These are phyloP conservation scores for Hypselothyrea guttata DNA, from an alignment of 2,888 invertebrate genomes.

Conservation along the genomic window DNA sequence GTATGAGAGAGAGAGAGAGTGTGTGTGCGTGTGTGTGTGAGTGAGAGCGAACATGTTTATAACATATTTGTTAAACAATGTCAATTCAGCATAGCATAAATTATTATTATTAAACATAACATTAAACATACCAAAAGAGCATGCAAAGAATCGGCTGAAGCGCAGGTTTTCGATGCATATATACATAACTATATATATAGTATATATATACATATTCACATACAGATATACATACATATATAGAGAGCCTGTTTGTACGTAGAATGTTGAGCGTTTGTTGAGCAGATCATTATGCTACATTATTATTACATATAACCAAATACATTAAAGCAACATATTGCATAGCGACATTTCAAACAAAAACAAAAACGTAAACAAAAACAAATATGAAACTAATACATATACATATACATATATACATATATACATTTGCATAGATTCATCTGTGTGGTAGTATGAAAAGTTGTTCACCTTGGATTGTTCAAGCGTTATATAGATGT, in stretches of 20 bases:
- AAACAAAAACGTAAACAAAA: too few relatives aligned
- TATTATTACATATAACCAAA: constrained; percentile 1
- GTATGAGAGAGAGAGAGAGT: too few relatives aligned
- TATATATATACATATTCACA: constrained; percentile 27
- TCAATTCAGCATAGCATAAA: constrained; percentile 68
- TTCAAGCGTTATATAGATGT: background rate
- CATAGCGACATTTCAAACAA: too few relatives aligned
- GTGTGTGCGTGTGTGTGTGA: constrained; percentile 10
- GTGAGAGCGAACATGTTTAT: constrained; percentile 1
- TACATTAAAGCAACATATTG: too few relatives aligned
- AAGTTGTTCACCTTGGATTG: background rate
- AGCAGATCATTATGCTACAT: background rate
- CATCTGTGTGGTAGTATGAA: too few relatives aligned
- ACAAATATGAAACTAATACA: background rate
- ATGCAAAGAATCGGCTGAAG: background rate
- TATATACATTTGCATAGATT: too few relatives aligned
- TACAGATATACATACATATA: constrained; percentile 23
- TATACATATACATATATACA: constrained; percentile 1
- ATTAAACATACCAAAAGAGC: constrained; percentile 5
- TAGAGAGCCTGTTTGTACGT: constrained; percentile 25
- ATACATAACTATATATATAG: background rate
- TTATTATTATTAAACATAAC: constrained; percentile 40
- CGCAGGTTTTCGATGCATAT: constrained; percentile 1
- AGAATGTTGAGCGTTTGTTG: constrained; percentile 3
- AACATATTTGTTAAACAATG: constrained; percentile 25